Conservation (phyloP, 2,113 vertebrate genomes). For the Elachura formosa region DNA sequence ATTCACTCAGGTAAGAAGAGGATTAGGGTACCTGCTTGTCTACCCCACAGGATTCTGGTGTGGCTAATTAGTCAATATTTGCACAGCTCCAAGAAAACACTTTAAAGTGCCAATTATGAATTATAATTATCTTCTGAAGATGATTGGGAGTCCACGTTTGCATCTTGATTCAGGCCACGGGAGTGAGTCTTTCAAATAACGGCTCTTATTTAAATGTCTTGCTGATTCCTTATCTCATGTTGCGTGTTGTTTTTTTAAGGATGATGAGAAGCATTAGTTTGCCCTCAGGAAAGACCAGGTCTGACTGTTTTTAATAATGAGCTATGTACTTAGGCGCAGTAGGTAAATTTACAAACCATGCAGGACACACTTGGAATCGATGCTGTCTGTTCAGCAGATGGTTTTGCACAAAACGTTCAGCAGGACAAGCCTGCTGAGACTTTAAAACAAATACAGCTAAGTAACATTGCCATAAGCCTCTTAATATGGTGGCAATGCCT, state of each 20-base stretch:
- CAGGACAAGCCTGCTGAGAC: slow-evolving; percentile 29
- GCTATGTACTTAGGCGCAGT: slow-evolving; percentile 47
- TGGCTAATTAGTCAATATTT: slow-evolving; percentile 51
- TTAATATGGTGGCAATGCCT: slow-evolving; percentile 32
- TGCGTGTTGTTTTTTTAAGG: background rate
- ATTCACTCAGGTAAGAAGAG: background rate
- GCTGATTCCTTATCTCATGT: background rate
- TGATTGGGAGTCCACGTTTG: background rate
- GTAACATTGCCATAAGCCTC: slow-evolving; percentile 33
- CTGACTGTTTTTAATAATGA: slow-evolving; percentile 63
- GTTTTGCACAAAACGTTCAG: slow-evolving; percentile 17
- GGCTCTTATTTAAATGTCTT: slow-evolving; percentile 4
- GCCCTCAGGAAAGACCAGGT: slow-evolving; percentile 36
- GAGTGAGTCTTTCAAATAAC: slow-evolving; percentile 1
- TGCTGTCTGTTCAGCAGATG: slow-evolving; percentile 49
- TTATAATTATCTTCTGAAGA: slow-evolving; percentile 33
- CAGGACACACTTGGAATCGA: slow-evolving; percentile 11
- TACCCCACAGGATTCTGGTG: background rate
- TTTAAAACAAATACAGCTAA: slow-evolving; percentile 44
- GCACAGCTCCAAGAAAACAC: background rate
- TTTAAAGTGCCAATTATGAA: slow-evolving; percentile 37
- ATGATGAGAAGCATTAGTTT: slow-evolving; percentile 34
- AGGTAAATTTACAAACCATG: slow-evolving; percentile 46
- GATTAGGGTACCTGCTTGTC: background rate
- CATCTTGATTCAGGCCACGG: background rate